Percentiles rank a stretch among this genome's conserved stretches.
These are phyloP conservation scores for Apamea epomidion DNA, from an alignment of 2,888 invertebrate genomes.

Conservation along the genomic window DNA sequence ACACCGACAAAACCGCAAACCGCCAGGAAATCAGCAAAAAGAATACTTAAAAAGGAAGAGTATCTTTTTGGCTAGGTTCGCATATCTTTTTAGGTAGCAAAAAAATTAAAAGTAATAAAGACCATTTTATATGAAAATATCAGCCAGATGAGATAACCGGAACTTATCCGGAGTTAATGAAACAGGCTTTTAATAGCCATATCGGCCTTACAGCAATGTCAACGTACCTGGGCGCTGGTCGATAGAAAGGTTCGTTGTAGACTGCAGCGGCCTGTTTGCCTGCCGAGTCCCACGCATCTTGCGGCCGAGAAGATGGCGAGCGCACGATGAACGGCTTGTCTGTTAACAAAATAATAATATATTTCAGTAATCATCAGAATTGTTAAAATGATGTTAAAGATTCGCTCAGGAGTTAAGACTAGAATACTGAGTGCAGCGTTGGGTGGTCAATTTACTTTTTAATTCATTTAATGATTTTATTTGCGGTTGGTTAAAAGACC, in stretches of 20 bases:
- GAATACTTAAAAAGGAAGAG: background rate
- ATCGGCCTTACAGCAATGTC: background rate
- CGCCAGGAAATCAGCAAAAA: conserved; percentile 1
- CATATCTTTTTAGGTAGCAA: background rate
- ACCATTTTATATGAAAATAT: background rate
- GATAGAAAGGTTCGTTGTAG: conserved; percentile 69
- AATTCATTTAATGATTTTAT: too few species aligned
- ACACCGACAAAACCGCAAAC: background rate
- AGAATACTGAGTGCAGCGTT: too few species aligned
- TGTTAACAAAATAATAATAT: conserved; percentile 52
- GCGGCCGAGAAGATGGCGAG: conserved; percentile 47
- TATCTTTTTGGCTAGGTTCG: background rate
- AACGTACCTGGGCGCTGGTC: conserved; percentile 49
- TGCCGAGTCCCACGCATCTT: conserved; percentile 63
- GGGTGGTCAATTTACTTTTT: too few species aligned
- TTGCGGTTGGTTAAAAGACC: background rate
- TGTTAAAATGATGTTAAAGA: too few species aligned
- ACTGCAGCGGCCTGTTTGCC: conserved; percentile 71
- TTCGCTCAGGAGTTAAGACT: too few species aligned
- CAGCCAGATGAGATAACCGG: background rate
- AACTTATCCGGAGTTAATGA: too few species aligned
- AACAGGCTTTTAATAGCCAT: background rate
- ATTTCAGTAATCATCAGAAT: background rate
- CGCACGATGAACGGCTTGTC: conserved; percentile 71
- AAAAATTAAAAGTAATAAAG: too few species aligned